Evolutionary conservation across 2,797 vertebrate genomes (phyloP).

Genomic region (Pitangus sulphuratus): DNA sequence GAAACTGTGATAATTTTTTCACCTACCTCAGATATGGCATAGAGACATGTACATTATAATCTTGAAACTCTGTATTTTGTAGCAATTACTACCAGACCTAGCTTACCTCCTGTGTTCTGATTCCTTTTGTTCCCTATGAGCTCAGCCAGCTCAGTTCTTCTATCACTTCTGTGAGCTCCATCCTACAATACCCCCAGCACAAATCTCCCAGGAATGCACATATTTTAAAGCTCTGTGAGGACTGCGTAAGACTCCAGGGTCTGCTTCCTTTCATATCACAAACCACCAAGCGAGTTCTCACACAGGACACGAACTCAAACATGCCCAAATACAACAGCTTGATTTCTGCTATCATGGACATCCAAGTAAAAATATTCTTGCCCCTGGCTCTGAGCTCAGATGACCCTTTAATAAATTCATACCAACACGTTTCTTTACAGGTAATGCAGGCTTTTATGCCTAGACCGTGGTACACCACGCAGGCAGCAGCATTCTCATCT

Average conservation of each 20-base stretch:
- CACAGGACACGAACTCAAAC: neutral
- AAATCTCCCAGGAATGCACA: neutral
- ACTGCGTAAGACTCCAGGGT: neutral
- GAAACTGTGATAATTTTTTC: neutral
- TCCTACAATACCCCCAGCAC: neutral
- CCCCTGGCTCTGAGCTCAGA: neutral
- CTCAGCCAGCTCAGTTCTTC: neutral
- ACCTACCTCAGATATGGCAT: neutral
- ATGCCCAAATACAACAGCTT: neutral
- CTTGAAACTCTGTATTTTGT: neutral
- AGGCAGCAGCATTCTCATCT: neutral
- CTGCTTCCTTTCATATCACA: neutral
- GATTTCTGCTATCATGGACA: neutral
- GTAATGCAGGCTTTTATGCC: neutral
- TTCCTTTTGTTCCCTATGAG: neutral
- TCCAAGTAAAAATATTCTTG: neutral
- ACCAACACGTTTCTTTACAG: neutral
- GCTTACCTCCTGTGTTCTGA: neutral
- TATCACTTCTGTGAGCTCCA: neutral
- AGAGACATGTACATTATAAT: neutral
- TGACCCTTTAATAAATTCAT: neutral
- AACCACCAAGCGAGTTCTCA: neutral
- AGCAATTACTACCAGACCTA: neutral
- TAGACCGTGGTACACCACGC: neutral
- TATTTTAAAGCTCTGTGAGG: neutral